phyloP scores from a whole-genome alignment of 2,888 invertebrate species.

The Tinea pellionella region DNA sequence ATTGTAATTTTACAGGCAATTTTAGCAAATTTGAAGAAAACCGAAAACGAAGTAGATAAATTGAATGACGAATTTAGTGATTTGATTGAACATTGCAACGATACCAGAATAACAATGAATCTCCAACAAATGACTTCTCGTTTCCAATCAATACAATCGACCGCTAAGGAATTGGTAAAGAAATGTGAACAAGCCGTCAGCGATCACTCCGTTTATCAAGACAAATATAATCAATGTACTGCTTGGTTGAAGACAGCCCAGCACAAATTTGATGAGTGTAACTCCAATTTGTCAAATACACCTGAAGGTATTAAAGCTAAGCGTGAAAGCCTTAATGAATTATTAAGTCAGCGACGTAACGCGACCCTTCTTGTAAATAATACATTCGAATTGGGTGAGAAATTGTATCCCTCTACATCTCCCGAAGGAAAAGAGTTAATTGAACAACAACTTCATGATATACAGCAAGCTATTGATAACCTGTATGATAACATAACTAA shows the following conservation, averaged over 20 bases:
- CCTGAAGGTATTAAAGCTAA: conserved; percentile 78
- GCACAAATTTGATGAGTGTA: conserved; percentile 75
- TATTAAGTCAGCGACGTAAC: conserved; percentile 79
- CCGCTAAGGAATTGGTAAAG: conserved; percentile 89
- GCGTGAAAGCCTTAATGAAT: conserved; percentile 76
- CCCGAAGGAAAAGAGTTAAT: conserved; percentile 88
- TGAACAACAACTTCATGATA: conserved; percentile 83
- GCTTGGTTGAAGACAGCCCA: conserved; percentile 84
- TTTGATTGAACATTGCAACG: conserved; percentile 85
- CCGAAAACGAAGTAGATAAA: conserved; percentile 88
- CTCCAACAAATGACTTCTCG: conserved; percentile 90
- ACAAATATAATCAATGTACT: conserved; percentile 85
- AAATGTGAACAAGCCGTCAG: conserved; percentile 90
- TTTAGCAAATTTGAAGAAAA: conserved; percentile 81
- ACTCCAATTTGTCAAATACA: conserved; percentile 72
- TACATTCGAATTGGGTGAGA: conserved; percentile 89
- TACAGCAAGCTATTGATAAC: conserved; percentile 84
- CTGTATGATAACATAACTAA: conserved; percentile 84
- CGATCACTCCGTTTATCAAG: conserved; percentile 83
- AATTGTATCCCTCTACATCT: conserved; percentile 86
- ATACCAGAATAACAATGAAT: conserved; percentile 87
- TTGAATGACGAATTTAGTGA: conserved; percentile 88
- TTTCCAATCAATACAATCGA: conserved; percentile 89
- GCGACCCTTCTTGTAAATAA: conserved; percentile 82
- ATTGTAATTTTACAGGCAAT: conserved; percentile 70